Evolutionary conservation across 1,140 invertebrate genomes (phyloP).

Genomic region (Acromyrmex heyeri): DNA sequence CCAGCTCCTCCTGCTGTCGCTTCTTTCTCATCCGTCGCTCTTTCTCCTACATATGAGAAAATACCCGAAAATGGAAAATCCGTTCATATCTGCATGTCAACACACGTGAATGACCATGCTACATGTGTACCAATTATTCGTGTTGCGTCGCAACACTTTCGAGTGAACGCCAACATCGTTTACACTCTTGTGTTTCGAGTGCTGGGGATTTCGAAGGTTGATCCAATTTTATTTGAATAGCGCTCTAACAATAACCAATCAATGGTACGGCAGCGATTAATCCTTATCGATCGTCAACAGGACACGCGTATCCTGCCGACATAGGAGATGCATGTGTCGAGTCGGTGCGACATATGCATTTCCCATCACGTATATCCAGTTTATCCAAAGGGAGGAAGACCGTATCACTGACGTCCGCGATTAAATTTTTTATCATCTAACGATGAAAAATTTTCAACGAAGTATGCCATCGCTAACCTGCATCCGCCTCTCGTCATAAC

Average conservation of each 20-base stretch:
- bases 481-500: conserved; percentile 93
- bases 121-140: conserved; percentile 30
- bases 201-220: conserved; percentile 40
- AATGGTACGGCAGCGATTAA: conserved; percentile 47
- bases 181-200: conserved; percentile 52
- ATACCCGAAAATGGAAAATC: conserved; percentile 13
- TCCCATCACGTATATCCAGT: conserved; percentile 33
- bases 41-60: conserved; percentile 87
- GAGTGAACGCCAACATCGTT: conserved; percentile 47
- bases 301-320: conserved; percentile 25
- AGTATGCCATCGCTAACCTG: conserved; percentile 82
- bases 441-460: neutral
- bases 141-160: conserved; percentile 36
- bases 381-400: conserved; percentile 8
- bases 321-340: conserved; percentile 52
- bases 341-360: conserved; percentile 20
- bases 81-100: neutral
- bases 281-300: conserved; percentile 39
- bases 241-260: conserved; percentile 61
- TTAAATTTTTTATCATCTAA: conserved; percentile 22
- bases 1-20: conserved; percentile 91
- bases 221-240: conserved; percentile 61
- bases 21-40: conserved; percentile 92
- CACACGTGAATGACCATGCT: neutral
- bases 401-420: neutral